Conservation (phyloP, 2,888 invertebrate species). For the Heliconius sara region DNA sequence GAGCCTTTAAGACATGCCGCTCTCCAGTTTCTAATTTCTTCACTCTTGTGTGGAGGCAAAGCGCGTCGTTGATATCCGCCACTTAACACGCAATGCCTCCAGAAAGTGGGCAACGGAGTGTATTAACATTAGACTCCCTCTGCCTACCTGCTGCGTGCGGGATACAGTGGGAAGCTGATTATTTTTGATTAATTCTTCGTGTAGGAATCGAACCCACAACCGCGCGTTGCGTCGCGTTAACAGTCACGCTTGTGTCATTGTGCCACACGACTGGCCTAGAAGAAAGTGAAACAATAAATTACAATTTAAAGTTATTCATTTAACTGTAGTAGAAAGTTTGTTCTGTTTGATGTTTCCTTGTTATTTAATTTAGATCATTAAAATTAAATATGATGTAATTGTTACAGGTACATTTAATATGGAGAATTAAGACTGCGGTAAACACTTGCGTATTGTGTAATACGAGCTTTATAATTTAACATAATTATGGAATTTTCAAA, state of each 20-base stretch:
- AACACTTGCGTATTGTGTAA: constrained; percentile 12
- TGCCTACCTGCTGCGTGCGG: too few species aligned
- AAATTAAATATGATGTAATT: constrained; percentile 26
- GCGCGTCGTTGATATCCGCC: too few species aligned
- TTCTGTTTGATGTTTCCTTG: constrained; percentile 7
- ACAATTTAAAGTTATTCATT: background rate
- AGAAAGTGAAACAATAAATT: background rate
- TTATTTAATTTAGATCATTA: constrained; percentile 1
- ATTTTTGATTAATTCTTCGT: too few species aligned
- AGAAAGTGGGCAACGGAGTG: too few species aligned
- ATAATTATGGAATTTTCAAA: background rate
- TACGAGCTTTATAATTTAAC: background rate
- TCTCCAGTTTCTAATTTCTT: too few species aligned
- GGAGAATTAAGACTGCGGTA: background rate
- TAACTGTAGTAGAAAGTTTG: constrained; percentile 15
- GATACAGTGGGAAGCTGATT: too few species aligned
- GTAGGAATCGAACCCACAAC: background rate
- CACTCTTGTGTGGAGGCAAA: too few species aligned
- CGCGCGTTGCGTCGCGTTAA: background rate
- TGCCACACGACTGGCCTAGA: background rate
- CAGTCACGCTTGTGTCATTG: background rate
- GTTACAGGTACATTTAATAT: constrained; percentile 20
- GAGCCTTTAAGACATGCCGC: too few species aligned
- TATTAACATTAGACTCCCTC: too few species aligned
- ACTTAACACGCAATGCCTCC: too few species aligned